Percentiles rank a stretch among this genome's conserved stretches.
Conservation (phyloP, 2,888 invertebrate species). For the Thymelicus sylvestris region DNA sequence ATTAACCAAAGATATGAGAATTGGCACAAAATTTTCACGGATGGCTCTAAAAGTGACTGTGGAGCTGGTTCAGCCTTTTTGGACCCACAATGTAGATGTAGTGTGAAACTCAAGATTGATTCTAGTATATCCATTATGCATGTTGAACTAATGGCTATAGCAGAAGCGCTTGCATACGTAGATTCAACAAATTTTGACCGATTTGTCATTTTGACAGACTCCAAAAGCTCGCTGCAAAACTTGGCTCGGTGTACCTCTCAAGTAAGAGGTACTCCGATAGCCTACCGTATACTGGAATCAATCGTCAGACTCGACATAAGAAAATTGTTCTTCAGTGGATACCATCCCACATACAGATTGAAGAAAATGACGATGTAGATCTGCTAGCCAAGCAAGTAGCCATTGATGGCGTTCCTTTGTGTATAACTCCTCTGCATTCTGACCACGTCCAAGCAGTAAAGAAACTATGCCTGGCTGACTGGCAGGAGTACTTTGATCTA, state of each 20-base stretch:
- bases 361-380: constrained; percentile 32
- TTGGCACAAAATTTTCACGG: too few relatives aligned
- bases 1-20: too few relatives aligned
- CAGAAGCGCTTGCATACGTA: constrained; percentile 37
- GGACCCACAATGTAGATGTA: neutral
- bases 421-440: neutral
- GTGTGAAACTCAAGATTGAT: constrained; percentile 33
- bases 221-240: constrained; percentile 39
- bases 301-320: constrained; percentile 15
- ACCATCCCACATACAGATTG: constrained; percentile 38
- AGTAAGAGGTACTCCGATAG: constrained; percentile 39
- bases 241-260: constrained; percentile 40
- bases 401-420: neutral
- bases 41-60: too few relatives aligned
- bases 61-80: too few relatives aligned
- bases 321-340: constrained; percentile 38
- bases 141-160: constrained; percentile 36
- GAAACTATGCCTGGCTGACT: neutral
- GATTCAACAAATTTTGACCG: constrained; percentile 21
- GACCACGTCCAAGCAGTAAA: constrained; percentile 4
- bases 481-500: constrained; percentile 17
- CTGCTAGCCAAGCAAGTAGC: constrained; percentile 21
- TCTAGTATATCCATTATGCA: constrained; percentile 38
- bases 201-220: constrained; percentile 40
- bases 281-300: constrained; percentile 38